phyloP scores from a whole-genome alignment of 23 tunicate species.

The Phallusia fumigata region DNA sequence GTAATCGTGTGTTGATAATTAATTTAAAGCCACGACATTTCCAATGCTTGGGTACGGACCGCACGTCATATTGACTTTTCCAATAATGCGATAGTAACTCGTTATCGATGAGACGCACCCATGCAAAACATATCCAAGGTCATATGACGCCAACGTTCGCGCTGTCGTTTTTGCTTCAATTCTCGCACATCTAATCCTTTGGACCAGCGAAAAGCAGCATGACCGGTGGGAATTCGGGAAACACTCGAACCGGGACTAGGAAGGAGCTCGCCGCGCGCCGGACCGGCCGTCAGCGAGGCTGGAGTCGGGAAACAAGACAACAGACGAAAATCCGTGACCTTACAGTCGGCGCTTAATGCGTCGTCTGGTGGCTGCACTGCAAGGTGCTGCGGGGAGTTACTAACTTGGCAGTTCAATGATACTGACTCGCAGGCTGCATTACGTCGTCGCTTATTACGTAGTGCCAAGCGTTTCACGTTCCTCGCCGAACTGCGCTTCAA shows the following conservation, averaged over 20 bases:
- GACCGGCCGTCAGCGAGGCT: slow-evolving; percentile 46
- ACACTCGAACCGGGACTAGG: slow-evolving; percentile 31
- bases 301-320: slow-evolving; percentile 56
- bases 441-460: not conserved
- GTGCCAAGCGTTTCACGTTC: not conserved
- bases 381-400: not conserved
- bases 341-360: not conserved
- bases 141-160: slow-evolving; percentile 52
- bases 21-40: no score
- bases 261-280: slow-evolving; percentile 39
- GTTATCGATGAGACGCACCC: slow-evolving; percentile 21
- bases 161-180: slow-evolving; percentile 51
- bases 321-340: slow-evolving; percentile 23
- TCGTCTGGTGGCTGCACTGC: not conserved
- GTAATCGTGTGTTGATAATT: no score
- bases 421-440: not conserved
- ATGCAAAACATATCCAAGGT: slow-evolving; percentile 70
- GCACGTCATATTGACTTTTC: no score
- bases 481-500: not conserved
- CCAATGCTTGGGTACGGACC: no score
- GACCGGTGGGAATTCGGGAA: not conserved
- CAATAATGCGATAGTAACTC: no score
- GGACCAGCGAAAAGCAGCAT: slow-evolving; percentile 26
- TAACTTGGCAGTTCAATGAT: not conserved
- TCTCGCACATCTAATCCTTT: slow-evolving; percentile 45